Conservation (phyloP, 2,888 invertebrate species). For the Coleophora flavipennella region DNA sequence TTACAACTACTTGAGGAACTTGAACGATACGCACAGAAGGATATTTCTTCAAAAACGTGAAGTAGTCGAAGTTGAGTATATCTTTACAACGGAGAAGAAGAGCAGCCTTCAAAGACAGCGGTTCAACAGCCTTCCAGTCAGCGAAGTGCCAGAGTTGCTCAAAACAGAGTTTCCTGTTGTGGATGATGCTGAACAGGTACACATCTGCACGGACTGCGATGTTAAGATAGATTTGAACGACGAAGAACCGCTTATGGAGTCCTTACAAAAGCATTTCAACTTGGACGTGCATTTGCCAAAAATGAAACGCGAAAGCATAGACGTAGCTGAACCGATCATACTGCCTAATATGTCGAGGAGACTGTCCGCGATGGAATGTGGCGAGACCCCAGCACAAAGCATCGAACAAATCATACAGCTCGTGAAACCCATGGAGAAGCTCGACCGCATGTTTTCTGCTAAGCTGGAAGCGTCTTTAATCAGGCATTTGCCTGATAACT, state of each 20-base stretch:
- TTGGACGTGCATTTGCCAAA: constrained; percentile 52
- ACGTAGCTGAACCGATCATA: constrained; percentile 54
- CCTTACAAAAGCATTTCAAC: constrained; percentile 56
- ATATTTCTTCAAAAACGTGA: constrained; percentile 51
- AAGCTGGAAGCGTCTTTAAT: constrained; percentile 47
- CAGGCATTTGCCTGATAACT: constrained; percentile 53
- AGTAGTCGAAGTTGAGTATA: constrained; percentile 57
- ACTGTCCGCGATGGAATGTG: constrained; percentile 49
- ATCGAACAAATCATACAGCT: constrained; percentile 39
- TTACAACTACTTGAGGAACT: constrained; percentile 37
- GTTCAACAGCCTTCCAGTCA: constrained; percentile 60
- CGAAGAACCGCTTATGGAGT: constrained; percentile 60
- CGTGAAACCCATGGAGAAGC: constrained; percentile 42
- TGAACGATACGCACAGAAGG: constrained; percentile 44
- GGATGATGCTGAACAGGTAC: constrained; percentile 54
- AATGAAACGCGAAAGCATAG: constrained; percentile 55
- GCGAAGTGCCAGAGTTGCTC: constrained; percentile 57
- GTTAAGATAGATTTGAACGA: constrained; percentile 58
- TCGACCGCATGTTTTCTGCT: constrained; percentile 42
- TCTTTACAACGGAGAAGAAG: constrained; percentile 63
- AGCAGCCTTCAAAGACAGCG: constrained; percentile 56
- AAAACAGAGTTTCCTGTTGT: constrained; percentile 46
- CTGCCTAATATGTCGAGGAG: constrained; percentile 60
- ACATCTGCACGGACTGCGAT: constrained; percentile 60
- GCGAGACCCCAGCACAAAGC: constrained; percentile 40